phyloP scores from a whole-genome alignment of 1,140 invertebrate genomes.

The Colletes latitarsis region DNA sequence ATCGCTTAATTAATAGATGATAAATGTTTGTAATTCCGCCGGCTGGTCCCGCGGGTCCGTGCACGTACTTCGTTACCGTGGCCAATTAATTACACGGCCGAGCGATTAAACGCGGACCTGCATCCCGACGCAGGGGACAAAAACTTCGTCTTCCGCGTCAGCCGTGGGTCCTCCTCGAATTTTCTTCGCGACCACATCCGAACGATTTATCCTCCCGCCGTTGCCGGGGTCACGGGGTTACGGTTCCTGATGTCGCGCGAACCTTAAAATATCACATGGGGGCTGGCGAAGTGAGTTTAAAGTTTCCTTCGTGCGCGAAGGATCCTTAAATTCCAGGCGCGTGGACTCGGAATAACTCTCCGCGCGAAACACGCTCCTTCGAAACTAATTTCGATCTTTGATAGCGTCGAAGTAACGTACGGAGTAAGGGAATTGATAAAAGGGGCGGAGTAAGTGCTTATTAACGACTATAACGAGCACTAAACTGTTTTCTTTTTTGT shows the following conservation, averaged over 20 bases:
- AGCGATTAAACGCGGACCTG: conserved; percentile 48
- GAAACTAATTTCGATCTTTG: conserved; percentile 38
- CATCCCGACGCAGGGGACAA: background rate
- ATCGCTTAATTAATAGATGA: conserved; percentile 68
- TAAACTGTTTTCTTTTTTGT: too few relatives aligned
- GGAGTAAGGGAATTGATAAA: background rate
- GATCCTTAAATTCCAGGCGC: conserved; percentile 57
- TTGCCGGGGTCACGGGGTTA: conserved; percentile 52
- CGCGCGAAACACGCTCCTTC: conserved; percentile 11
- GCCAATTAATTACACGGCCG: conserved; percentile 59
- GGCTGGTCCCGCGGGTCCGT: conserved; percentile 5
- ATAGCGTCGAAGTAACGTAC: background rate
- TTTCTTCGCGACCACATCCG: conserved; percentile 47
- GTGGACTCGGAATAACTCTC: conserved; percentile 41
- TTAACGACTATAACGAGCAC: too few relatives aligned
- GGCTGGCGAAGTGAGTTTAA: conserved; percentile 57
- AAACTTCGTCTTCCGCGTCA: conserved; percentile 8
- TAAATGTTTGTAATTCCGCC: conserved; percentile 63
- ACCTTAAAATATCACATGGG: conserved; percentile 63
- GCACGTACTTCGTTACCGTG: conserved; percentile 54
- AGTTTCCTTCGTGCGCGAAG: conserved; percentile 48
- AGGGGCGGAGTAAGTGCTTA: too few relatives aligned
- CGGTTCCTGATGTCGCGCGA: conserved; percentile 56
- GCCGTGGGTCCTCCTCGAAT: conserved; percentile 36
- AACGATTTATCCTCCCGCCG: conserved; percentile 53